Base-by-base conservation (phyloP, 2,113 vertebrate genomes). In the Enhydra lutris region DNA sequence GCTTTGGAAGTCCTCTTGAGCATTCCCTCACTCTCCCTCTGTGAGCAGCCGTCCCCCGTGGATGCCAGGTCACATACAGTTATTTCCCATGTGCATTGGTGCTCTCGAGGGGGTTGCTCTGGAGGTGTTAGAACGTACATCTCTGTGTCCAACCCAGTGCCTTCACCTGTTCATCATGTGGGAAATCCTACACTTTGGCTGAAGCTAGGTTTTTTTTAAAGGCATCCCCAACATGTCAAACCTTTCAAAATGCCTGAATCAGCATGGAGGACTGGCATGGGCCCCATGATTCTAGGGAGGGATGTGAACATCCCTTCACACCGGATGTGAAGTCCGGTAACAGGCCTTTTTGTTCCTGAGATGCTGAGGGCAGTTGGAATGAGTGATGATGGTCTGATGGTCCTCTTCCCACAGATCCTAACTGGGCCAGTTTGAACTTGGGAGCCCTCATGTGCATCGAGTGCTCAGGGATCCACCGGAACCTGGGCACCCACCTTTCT, bases 391-490 rank as follows among this genome's bases (percentile, higher is more conserved):
- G 3, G 1, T 89, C 71, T 3, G 2, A 7, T 80, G 9, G 95
- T 26, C 26, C 11, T 97, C 97, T 84, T 52, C 61, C 97, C 0
- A 0, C 97, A 99, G 99, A 99, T 94, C 99, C 99, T 0, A 99
- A 99, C 99, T 99, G 99, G 99, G 99, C 99, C 86, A 99, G 99
- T 88, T 98, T 99, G 97, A 99, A 99, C 98, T 98, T 99, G 61
- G 99, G 99, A 7, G 99, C 99, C 39, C 99, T 99, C 93, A 99
- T 99, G 97, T 99, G 99, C 97, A 99, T 99, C 10, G 99, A 99
- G 98, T 99, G 99, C 98, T 99, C 99, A 14, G 99, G 99, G 1
- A 99, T 99, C 98, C 99, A 99, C 99, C 99, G 99, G 81, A 99
- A 99, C 98, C 99, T 99, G 20, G 99, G 99, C 89, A 99, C 99